Base-by-base conservation (phyloP, 2,113 vertebrate species). In the Hemiprocne comata region DNA sequence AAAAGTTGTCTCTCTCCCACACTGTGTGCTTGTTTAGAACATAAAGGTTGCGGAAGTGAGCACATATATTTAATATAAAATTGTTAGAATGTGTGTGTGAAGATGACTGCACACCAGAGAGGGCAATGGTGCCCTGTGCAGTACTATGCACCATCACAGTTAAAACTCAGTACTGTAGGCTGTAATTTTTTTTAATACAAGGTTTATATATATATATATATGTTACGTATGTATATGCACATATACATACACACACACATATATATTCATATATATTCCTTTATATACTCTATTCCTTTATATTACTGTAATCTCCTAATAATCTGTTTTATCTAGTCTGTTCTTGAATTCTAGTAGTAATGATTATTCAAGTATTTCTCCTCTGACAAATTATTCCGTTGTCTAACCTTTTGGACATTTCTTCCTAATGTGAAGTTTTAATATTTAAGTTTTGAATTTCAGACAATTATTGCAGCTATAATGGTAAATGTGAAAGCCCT, bases 401-500 rank as follows among this genome's bases (percentile, higher is more conserved):
- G 61, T 92, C 76, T 96, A 96, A 94, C 88, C 86, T 93, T 93
- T 91, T 95, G 82, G 83, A 94, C 42, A 51, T 95, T 96, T 97
- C 80, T 96, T 75, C 69, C 83, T 95, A 95, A 96, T 96, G 76
- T n/a, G 53, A 93, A 87, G 50, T 67, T 97, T 96, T 94, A 96
- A 94, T 96, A 96, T 97, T 97, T 95, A 94, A 95, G 77, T 96
- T 97, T 95, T 95, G 92, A 93, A 95, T 91, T 96, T 94, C 85
- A 93, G 86, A 90, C 58, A 86, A 84, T 93, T 96, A 92, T 93
- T 95, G 97, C 67, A 74, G 26, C 55, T 79, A n/a, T 92, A 94
- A 94, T 61, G 44, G 82, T 83, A 96, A 89, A 76, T 94, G 73
- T 90, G 89, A 94, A 93, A 96, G 75, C 50, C 80, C 91, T 96